A percentile compares a stretch with the other conserved stretches of the same genome.
Conservation (phyloP, 2,113 vertebrate genomes). For the Ctenomys sociabilis region DNA sequence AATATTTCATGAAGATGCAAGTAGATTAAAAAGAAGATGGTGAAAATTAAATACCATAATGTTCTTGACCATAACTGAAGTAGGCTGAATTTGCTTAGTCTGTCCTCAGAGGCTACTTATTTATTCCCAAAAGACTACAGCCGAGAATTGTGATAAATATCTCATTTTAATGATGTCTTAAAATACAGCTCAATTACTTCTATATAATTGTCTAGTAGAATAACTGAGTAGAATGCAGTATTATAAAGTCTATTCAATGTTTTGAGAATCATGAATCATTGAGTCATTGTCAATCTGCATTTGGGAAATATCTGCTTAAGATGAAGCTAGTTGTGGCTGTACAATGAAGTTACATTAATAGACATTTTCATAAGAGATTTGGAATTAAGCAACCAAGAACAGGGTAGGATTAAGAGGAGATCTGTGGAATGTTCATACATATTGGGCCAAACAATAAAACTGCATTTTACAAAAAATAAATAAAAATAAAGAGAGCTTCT, state of each 20-base stretch:
- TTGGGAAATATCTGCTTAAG: slow-evolving; percentile 15
- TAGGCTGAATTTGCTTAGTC: not conserved
- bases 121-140: slow-evolving; percentile 20
- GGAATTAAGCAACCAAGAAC: not conserved
- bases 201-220: not conserved
- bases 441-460: not conserved
- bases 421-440: not conserved
- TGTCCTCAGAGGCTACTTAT: slow-evolving; percentile 12
- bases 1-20: slow-evolving; percentile 53
- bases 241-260: slow-evolving; percentile 18
- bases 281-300: not conserved
- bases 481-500: not conserved
- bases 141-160: slow-evolving; percentile 1
- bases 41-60: slow-evolving; percentile 19
- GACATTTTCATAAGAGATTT: not conserved
- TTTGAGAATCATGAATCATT: slow-evolving; percentile 6
- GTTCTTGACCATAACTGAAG: not conserved
- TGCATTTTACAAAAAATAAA: not conserved
- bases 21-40: not conserved
- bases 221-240: not conserved
- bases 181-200: not conserved
- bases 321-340: not conserved
- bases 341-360: not conserved
- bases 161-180: slow-evolving; percentile 43
- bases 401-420: not conserved